Evolutionary conservation across 2,113 vertebrate species (phyloP).

Genomic region (Alces alces): DNA sequence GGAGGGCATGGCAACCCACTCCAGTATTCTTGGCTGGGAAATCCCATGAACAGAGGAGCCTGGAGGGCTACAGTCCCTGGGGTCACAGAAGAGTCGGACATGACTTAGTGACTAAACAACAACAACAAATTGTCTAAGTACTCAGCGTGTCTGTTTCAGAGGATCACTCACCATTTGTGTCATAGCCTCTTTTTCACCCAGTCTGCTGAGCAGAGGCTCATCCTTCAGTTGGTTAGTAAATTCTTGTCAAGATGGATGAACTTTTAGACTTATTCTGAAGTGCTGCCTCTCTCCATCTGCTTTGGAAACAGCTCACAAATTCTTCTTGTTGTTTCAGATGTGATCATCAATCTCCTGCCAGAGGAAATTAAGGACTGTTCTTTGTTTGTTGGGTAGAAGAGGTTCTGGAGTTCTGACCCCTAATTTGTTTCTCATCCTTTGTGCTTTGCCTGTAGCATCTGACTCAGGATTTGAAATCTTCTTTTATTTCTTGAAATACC

Average conservation of each 20-base stretch:
- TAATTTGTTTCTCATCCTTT: neutral
- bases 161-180: neutral
- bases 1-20: neutral
- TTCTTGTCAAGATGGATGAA: slow-evolving; percentile 35
- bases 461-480: neutral
- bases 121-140: neutral
- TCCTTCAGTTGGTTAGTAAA: neutral
- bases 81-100: neutral
- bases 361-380: slow-evolving; percentile 46
- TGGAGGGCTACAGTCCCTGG: neutral
- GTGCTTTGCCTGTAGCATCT: neutral
- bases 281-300: slow-evolving; percentile 1
- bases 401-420: slow-evolving; percentile 6
- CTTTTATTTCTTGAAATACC: slow-evolving; percentile 7
- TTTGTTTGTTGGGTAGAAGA: slow-evolving; percentile 17
- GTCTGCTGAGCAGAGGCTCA: neutral
- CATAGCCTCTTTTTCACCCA: neutral
- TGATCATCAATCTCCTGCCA: slow-evolving; percentile 44
- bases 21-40: neutral
- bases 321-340: slow-evolving; percentile 41
- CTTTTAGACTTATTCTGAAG: slow-evolving; percentile 29
- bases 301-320: slow-evolving; percentile 62
- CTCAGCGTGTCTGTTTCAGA: neutral
- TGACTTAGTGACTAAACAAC: neutral
- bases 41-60: neutral